Percentiles rank a stretch among this genome's conserved stretches.
Conservation (phyloP, 1,140 invertebrate species). For the Caenorhabditis inopinata region DNA sequence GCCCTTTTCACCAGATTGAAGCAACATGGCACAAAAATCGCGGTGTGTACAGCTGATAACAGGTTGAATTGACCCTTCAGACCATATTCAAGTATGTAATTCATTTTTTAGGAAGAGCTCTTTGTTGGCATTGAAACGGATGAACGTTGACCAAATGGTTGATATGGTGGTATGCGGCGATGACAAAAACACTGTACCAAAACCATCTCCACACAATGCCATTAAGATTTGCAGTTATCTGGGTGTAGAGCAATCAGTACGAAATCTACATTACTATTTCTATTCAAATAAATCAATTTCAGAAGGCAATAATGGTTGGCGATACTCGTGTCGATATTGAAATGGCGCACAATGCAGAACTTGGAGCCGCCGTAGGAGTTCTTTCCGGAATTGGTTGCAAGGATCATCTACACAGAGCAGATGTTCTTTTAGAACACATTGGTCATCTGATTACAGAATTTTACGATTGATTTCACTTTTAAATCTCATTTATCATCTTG, state of each 20-base stretch:
- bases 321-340: constrained; percentile 69
- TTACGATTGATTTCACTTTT: neutral
- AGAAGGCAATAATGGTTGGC: constrained; percentile 69
- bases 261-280: neutral
- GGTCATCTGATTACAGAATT: constrained; percentile 58
- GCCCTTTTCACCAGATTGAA: constrained; percentile 68
- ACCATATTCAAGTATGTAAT: neutral
- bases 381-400: constrained; percentile 65
- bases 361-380: constrained; percentile 69
- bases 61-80: constrained; percentile 47
- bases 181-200: constrained; percentile 67
- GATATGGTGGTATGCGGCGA: constrained; percentile 70
- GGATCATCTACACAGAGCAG: constrained; percentile 60
- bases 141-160: constrained; percentile 62
- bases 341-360: constrained; percentile 68
- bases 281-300: neutral
- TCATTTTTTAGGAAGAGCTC: constrained; percentile 63
- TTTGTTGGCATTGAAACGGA: constrained; percentile 59
- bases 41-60: constrained; percentile 69
- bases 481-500: neutral
- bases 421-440: constrained; percentile 59
- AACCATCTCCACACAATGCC: constrained; percentile 69
- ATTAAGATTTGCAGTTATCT: constrained; percentile 67
- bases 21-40: constrained; percentile 68
- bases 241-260: constrained; percentile 66